Evolutionary conservation across 2,797 vertebrate species (phyloP).

Genomic region (Avahi laniger): DNA sequence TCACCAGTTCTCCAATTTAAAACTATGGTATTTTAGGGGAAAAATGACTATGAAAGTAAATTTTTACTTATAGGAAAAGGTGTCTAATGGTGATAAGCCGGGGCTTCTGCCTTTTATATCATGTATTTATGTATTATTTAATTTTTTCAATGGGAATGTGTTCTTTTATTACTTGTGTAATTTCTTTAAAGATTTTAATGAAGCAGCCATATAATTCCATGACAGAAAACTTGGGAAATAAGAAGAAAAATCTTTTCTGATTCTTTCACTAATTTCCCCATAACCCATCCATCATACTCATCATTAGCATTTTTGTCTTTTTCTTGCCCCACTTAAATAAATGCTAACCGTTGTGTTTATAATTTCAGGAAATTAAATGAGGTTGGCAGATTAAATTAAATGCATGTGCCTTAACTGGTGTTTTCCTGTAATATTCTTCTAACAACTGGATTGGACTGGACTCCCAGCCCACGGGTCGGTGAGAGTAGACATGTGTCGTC

Average conservation of each 20-base stretch:
- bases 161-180: not conserved
- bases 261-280: not conserved
- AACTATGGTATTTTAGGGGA: not conserved
- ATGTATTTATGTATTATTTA: not conserved
- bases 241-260: not conserved
- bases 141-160: not conserved
- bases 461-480: not conserved
- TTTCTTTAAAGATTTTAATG: not conserved
- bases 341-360: not conserved
- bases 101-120: not conserved
- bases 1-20: not conserved
- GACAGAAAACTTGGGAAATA: not conserved
- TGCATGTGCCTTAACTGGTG: not conserved
- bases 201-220: not conserved
- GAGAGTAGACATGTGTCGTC: accelerated
- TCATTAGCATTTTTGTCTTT: not conserved
- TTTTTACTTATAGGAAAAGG: not conserved
- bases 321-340: not conserved
- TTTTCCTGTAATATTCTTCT: not conserved
- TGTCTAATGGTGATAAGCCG: not conserved
- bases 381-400: not conserved
- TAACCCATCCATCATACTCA: not conserved
- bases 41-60: not conserved
- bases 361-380: not conserved
- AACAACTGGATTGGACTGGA: not conserved